These are phyloP conservation scores for Intellagama lesueurii DNA, from an alignment of 2,797 vertebrate genomes.

Conservation along the genomic window DNA sequence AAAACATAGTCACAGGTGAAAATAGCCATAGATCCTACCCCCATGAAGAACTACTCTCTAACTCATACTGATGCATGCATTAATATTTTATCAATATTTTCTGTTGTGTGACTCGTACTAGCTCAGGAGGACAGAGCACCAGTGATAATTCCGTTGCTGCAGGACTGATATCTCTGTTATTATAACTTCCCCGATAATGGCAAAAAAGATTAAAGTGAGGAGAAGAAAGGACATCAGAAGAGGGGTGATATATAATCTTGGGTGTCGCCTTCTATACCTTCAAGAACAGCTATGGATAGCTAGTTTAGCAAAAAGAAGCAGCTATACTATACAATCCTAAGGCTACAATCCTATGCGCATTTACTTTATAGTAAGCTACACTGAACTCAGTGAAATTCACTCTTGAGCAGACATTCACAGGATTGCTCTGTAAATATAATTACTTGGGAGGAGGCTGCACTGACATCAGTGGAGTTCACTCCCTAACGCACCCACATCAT, in stretches of 20 bases:
- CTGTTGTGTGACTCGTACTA: neutral
- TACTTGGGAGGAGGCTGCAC: neutral
- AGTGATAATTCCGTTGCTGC: conserved; percentile 30
- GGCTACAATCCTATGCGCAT: neutral
- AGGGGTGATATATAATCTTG: neutral
- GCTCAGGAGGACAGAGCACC: conserved; percentile 26
- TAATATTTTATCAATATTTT: conserved; percentile 32
- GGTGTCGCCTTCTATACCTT: conserved; percentile 11
- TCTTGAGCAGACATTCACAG: too few species aligned
- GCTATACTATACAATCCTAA: neutral
- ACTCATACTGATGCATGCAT: neutral
- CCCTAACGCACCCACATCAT: neutral
- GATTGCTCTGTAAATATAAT: neutral
- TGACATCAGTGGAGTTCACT: neutral
- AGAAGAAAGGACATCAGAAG: conserved; percentile 28
- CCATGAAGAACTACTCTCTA: neutral
- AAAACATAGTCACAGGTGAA: neutral
- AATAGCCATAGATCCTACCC: neutral
- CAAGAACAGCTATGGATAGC: neutral
- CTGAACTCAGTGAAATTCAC: neutral
- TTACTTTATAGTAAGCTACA: neutral
- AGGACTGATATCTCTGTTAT: conserved; percentile 22
- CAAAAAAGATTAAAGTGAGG: conserved; percentile 17
- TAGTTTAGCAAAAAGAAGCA: neutral
- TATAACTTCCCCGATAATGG: conserved; percentile 19